Base-by-base conservation (phyloP, 1,140 invertebrate species). In the Condylostylus longicornis region DNA sequence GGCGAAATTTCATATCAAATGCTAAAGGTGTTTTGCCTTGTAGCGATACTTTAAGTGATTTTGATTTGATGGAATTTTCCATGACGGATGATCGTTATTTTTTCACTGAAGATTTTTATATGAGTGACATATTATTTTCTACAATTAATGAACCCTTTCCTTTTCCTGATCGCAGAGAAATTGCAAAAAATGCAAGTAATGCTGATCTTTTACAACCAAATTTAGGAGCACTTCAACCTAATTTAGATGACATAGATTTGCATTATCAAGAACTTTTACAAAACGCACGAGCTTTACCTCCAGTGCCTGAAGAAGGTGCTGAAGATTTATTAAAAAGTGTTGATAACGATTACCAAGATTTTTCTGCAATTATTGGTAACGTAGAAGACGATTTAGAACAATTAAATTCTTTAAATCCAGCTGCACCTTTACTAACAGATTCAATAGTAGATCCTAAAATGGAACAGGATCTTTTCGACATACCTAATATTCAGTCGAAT, bases 141-240 rank as follows among this genome's bases (percentile, higher is more conserved):
- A 83, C 82, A 30, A 82, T 90, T 46, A 75, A 77, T 49, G 86
- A 89, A 60, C 86, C 89, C 14, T 90, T 94, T 67, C 80, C 84
- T 41, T 97, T 97, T 69, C 94, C 94, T 6, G 91, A 96, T 70
- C 80, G 89, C 20, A 75, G 87, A 66, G 93, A 98, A 72, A 88
- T 96, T 47, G 74, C 73, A 21, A 66, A 73, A 53, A 74, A 67
- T 49, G 72, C 76, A 27, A 77, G 72, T 41, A 67, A 82, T 51
- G 87, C 93, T 12, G 93, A 98, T 66, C 89, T 98, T 51, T 96
- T 98, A 61, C 95, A 98, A 67, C 95, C 95, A 34, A 94, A 89
- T 57, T 71, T 98, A 45, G 80, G 93, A 34, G 89, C 93, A 37
- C 67, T 98, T 25, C 94, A 98, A 60, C 94, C 93, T 41, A 93